A percentile compares a stretch with the other conserved stretches of the same genome.
phyloP scores from a whole-genome alignment of 1,140 invertebrate genomes.

The Cyphomyrmex costatus region DNA sequence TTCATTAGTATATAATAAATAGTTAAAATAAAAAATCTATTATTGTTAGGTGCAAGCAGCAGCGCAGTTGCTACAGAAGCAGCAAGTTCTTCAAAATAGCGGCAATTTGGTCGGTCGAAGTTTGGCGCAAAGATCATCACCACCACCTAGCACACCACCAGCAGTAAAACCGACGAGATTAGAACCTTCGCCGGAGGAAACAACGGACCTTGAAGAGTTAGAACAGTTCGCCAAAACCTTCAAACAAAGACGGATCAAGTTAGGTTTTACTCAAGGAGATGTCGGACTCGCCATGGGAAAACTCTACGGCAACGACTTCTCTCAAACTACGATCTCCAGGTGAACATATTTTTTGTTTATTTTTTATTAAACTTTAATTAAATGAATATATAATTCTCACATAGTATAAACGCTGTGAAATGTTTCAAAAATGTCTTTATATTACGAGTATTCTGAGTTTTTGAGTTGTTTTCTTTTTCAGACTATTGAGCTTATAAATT shows the following conservation, averaged over 20 bases:
- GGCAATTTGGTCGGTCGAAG: constrained; percentile 81
- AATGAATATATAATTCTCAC: background rate
- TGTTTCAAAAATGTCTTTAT: background rate
- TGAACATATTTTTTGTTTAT: constrained; percentile 56
- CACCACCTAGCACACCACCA: constrained; percentile 84
- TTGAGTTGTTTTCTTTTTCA: background rate
- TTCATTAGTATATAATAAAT: no score
- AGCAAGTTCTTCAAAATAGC: constrained; percentile 88
- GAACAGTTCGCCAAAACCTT: constrained; percentile 99
- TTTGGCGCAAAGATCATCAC: constrained; percentile 84
- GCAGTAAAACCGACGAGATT: constrained; percentile 88
- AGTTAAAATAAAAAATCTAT: constrained; percentile 13
- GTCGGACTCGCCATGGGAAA: constrained; percentile 99
- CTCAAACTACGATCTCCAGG: constrained; percentile 98
- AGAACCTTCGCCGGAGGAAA: constrained; percentile 95
- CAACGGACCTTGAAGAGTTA: constrained; percentile 97
- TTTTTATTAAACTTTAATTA: background rate
- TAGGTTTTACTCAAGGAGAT: constrained; percentile 99
- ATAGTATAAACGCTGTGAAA: background rate
- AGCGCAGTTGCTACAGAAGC: constrained; percentile 93
- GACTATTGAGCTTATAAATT: background rate
- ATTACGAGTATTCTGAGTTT: background rate
- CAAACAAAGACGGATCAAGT: constrained; percentile 97
- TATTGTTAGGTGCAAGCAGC: constrained; percentile 90
- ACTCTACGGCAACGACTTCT: constrained; percentile 99